A percentile compares a stretch with the other conserved stretches of the same genome.
Conservation (phyloP, 2,797 vertebrate genomes). For the Mallotus villosus region DNA sequence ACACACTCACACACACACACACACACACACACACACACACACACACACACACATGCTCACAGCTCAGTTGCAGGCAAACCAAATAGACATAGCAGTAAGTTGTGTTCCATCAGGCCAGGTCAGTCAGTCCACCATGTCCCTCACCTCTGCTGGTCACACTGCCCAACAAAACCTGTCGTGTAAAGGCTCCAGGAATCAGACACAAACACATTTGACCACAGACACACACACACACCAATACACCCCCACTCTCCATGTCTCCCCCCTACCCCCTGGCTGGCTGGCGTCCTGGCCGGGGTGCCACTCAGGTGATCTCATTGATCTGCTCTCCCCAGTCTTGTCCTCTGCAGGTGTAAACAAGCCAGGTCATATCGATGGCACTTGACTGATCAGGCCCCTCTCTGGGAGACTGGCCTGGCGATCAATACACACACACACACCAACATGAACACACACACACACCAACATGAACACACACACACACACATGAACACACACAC, state of each 20-base stretch:
- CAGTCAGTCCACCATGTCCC: background rate
- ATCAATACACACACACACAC: too few species aligned
- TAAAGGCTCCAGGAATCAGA: too few species aligned
- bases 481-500: too few species aligned
- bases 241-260: background rate
- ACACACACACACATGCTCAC: conserved; percentile 7
- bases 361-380: conserved; percentile 53
- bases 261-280: conserved; percentile 5
- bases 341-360: conserved; percentile 58
- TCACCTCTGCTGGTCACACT: background rate
- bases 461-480: too few species aligned
- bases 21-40: background rate
- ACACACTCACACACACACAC: conserved; percentile 1
- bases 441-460: too few species aligned
- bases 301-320: conserved; percentile 61
- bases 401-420: conserved; percentile 24
- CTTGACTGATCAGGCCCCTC: conserved; percentile 51
- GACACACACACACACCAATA: background rate
- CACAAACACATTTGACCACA: too few species aligned
- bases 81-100: too few species aligned
- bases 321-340: conserved; percentile 50
- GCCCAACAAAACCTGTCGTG: too few species aligned
- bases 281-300: conserved; percentile 39
- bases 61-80: background rate
- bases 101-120: too few species aligned